Base-by-base conservation (phyloP, 2,113 vertebrate species). In the Blennius ocellaris region DNA sequence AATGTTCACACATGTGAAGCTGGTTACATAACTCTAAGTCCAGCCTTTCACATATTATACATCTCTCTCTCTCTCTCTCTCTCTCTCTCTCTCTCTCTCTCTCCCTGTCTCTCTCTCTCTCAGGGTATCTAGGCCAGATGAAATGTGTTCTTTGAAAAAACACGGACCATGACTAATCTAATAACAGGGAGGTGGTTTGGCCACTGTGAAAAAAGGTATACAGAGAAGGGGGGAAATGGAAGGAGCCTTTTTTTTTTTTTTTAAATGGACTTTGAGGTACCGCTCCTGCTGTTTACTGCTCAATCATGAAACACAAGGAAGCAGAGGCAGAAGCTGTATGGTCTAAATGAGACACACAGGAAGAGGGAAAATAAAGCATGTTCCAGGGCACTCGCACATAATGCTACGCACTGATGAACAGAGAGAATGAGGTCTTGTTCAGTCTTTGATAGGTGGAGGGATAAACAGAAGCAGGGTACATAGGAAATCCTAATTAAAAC, bases 11-110 rank as follows among this genome's bases (percentile, higher is more conserved):
- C 48, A 37, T 15, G 60, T 44, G 30, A 78, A 41, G 52, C 55
- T 72, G 80, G 70, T 92, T 92, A 91, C 73, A 76, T 91, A 92
- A 92, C 73, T 53, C 12, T 48, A 55, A 67, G 49, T 71, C 67
- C 60, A 57, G 3, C 78, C 73, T 78, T 80, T 83, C 56, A 37
- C 70, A 73, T 80, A n/a, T 64, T 40, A 69, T 59, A 62, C 65
- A 62, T 21, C 51, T 49, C 17, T 64, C 17, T 14, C 50, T 50
- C 30, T 57, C 40, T 58, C 37, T 49, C 8, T 30, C 37, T 56
- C 53, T 41, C 17, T 6, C 40, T 2, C 17, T 15, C 58, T 8
- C 11, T 0, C 40, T 0, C 56, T 16, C 44, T 16, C 51, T 14
- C 44, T 39, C 60, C 16, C 52, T 47, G 16, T 65, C 21, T n/a